Conservation (phyloP, 2,888 invertebrate species). For the Notocelia uddmanniana region DNA sequence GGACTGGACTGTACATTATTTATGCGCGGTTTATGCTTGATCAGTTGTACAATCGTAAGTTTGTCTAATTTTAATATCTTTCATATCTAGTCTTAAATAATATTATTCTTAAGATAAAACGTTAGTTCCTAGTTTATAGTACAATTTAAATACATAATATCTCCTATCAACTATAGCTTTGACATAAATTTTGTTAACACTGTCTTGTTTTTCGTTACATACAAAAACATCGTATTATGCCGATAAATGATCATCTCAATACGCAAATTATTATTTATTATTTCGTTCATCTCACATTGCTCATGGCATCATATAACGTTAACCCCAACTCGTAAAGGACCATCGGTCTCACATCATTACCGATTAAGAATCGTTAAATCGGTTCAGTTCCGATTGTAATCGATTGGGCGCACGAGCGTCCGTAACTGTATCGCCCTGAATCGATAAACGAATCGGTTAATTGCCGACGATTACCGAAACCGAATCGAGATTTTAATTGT, state of each 20-base stretch:
- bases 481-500: conserved; percentile 35
- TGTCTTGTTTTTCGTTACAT: background rate
- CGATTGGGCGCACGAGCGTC: conserved; percentile 75
- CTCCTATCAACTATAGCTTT: background rate
- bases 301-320: conserved; percentile 1
- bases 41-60: conserved; percentile 15
- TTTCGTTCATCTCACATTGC: conserved; percentile 4
- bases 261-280: background rate
- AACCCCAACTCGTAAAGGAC: conserved; percentile 33
- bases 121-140: background rate
- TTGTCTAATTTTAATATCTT: conserved; percentile 6
- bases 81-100: background rate
- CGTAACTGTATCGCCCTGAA: conserved; percentile 66
- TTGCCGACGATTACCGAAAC: conserved; percentile 46
- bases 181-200: background rate
- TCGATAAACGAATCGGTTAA: conserved; percentile 51
- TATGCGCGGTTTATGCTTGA: conserved; percentile 26
- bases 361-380: conserved; percentile 77
- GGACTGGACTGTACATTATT: conserved; percentile 44
- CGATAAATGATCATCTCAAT: background rate
- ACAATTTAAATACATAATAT: no score
- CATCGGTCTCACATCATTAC: conserved; percentile 67
- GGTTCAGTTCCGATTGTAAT: conserved; percentile 77
- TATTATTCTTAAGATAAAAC: background rate
- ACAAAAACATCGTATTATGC: background rate